Conservation (phyloP, 2,113 vertebrate genomes). For the Malaclemys terrapin region DNA sequence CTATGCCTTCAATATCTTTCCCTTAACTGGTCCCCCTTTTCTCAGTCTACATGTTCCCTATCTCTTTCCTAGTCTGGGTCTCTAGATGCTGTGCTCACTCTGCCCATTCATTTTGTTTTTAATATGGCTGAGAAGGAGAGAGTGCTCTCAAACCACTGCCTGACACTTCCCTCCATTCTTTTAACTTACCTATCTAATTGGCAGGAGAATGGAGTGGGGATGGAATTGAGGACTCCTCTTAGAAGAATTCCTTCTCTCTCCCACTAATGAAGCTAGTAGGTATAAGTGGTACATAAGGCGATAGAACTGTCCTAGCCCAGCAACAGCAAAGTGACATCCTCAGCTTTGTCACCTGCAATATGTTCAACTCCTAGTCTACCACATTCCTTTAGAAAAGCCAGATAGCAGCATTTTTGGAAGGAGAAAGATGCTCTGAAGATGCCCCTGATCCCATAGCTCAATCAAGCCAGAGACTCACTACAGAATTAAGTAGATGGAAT, state of each 20-base stretch:
- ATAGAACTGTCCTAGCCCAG: background rate
- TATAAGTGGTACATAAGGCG: background rate
- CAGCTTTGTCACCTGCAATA: background rate
- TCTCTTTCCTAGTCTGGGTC: background rate
- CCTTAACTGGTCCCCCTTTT: background rate
- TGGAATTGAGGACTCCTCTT: accelerated
- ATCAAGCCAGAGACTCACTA: background rate
- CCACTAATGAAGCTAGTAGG: background rate
- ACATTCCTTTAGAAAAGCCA: background rate
- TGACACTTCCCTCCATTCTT: background rate
- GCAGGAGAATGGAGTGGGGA: background rate
- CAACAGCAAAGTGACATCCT: background rate
- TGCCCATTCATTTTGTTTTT: background rate
- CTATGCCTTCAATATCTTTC: background rate
- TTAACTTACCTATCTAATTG: background rate
- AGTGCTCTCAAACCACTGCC: background rate
- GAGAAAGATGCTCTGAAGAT: background rate
- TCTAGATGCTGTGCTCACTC: background rate
- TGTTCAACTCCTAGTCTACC: background rate
- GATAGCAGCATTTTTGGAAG: background rate
- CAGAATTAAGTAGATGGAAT: background rate
- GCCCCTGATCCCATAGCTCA: background rate
- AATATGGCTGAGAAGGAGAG: background rate
- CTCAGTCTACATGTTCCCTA: background rate
- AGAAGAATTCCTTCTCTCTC: background rate